Conservation (phyloP, 2,888 invertebrate genomes). For the Idaea aversata region DNA sequence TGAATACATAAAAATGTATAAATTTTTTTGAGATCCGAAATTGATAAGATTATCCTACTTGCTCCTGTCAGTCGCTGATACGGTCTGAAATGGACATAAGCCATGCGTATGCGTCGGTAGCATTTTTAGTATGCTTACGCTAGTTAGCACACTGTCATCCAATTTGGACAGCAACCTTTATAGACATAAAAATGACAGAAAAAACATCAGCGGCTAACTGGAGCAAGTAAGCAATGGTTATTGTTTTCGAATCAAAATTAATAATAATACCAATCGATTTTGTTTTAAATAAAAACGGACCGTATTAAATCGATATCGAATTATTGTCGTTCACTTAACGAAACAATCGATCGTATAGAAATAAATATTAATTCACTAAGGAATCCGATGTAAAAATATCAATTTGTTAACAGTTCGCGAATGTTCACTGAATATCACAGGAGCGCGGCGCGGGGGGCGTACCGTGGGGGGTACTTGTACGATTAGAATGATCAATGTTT, state of each 20-base stretch:
- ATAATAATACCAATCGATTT: not conserved
- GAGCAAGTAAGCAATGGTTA: too few species aligned
- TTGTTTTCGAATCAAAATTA: conserved; percentile 17
- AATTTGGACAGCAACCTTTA: too few species aligned
- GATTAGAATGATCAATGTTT: not conserved
- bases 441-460: conserved; percentile 38
- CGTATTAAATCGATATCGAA: conserved; percentile 34
- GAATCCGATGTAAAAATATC: conserved; percentile 32
- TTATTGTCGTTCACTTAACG: conserved; percentile 62
- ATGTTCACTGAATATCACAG: conserved; percentile 56
- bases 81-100: too few species aligned
- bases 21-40: too few species aligned
- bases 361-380: conserved; percentile 47
- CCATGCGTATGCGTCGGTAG: too few species aligned
- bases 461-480: not conserved
- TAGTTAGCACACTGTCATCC: too few species aligned
- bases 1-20: too few species aligned
- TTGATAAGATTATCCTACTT: too few species aligned
- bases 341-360: conserved; percentile 30
- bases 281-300: conserved; percentile 17
- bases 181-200: too few species aligned
- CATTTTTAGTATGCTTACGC: too few species aligned
- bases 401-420: conserved; percentile 48
- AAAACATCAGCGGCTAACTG: too few species aligned
- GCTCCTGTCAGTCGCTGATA: too few species aligned